Conservation (phyloP, 2,113 vertebrate genomes). For the Heterotilapia buettikoferi region DNA sequence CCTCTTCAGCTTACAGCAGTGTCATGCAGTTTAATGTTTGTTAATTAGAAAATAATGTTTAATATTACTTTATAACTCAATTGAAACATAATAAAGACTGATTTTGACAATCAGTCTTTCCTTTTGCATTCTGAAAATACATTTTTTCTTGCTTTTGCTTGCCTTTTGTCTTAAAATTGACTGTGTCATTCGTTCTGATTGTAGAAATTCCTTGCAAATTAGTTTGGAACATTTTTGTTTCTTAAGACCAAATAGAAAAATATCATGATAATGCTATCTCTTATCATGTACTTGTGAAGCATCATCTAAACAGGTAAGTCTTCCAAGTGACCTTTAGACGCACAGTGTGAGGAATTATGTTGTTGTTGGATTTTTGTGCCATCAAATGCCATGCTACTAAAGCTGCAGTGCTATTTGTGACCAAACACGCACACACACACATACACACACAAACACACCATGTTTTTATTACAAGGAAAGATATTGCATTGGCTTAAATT, state of each 20-base stretch:
- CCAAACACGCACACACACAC: background rate
- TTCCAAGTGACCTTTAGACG: background rate
- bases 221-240: background rate
- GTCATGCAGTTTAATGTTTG: conserved; percentile 8
- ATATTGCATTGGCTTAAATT: background rate
- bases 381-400: background rate
- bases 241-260: background rate
- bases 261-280: conserved; percentile 8
- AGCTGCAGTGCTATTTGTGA: background rate
- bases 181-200: background rate
- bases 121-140: background rate
- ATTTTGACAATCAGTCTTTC: conserved; percentile 17
- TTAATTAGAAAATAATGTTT: background rate
- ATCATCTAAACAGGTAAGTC: conserved; percentile 58
- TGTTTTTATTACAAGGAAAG: background rate
- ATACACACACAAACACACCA: background rate
- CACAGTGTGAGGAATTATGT: background rate
- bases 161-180: background rate
- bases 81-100: background rate
- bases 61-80: background rate
- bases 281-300: conserved; percentile 30
- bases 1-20: background rate
- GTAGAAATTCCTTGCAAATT: background rate
- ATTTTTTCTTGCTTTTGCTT: conserved; percentile 9
- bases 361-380: background rate